phyloP scores from a whole-genome alignment of 2,797 vertebrate genomes.

The Meda fulgida region DNA sequence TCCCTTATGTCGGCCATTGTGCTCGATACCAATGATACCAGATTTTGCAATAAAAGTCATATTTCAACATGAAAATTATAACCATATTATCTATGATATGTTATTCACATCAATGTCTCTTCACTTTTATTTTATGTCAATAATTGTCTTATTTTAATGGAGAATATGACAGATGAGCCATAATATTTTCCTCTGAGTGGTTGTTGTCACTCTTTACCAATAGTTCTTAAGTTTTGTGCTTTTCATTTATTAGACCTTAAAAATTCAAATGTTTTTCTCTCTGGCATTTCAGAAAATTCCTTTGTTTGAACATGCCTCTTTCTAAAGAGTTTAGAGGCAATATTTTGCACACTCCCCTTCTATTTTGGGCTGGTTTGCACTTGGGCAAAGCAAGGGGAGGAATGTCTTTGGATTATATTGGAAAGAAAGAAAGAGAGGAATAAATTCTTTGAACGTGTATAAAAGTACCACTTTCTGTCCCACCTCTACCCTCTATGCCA shows the following conservation, averaged over 20 bases:
- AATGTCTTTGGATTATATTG: slow-evolving; percentile 45
- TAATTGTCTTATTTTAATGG: neutral
- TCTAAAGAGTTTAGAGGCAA: slow-evolving; percentile 40
- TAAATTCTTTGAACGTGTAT: slow-evolving; percentile 22
- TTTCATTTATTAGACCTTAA: too few species aligned
- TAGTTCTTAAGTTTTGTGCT: neutral
- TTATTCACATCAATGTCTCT: neutral
- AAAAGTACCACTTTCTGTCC: slow-evolving; percentile 40
- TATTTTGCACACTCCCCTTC: slow-evolving; percentile 44
- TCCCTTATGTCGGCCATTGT: neutral
- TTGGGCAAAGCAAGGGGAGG: slow-evolving; percentile 23
- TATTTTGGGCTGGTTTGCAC: slow-evolving; percentile 44
- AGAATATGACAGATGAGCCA: neutral
- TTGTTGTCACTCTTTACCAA: neutral
- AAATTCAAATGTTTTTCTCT: neutral
- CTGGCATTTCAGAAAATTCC: slow-evolving; percentile 27
- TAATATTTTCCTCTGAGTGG: neutral
- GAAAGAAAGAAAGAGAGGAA: slow-evolving; percentile 8
- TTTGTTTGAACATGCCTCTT: slow-evolving; percentile 14
- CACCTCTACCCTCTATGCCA: slow-evolving; percentile 37
- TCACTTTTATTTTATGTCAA: neutral
- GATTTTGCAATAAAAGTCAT: neutral
- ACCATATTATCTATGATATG: neutral
- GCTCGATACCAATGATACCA: neutral
- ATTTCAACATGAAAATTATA: too few species aligned